Conservation (phyloP, 2,797 vertebrate genomes). For the Echeneis naucrates region DNA sequence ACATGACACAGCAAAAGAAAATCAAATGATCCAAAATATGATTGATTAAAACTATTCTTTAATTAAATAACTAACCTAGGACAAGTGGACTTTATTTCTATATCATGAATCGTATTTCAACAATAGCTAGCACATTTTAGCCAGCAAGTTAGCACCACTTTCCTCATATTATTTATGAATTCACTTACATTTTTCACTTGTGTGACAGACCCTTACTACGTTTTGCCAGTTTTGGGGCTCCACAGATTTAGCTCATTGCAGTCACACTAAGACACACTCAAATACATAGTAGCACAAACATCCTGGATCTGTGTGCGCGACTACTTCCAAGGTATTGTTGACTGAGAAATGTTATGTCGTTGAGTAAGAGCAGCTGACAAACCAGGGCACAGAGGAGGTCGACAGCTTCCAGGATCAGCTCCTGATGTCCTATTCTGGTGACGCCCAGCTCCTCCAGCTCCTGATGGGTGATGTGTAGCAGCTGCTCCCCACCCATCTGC, state of each 20-base stretch:
- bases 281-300: constrained; percentile 21
- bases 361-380: constrained; percentile 57
- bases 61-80: background rate
- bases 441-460: constrained; percentile 92
- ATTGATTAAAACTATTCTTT: background rate
- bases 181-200: background rate
- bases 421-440: constrained; percentile 91
- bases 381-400: constrained; percentile 92
- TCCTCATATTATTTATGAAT: background rate
- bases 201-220: background rate
- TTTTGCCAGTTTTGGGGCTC: background rate
- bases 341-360: background rate
- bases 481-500: constrained; percentile 91
- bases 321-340: background rate
- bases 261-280: background rate
- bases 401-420: constrained; percentile 92
- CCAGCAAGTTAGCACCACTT: background rate
- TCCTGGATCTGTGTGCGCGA: background rate
- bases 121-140: background rate
- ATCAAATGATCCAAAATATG: background rate
- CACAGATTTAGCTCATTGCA: background rate
- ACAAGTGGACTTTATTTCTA: too few species aligned
- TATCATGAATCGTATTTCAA: too few species aligned
- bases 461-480: constrained; percentile 92
- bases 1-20: background rate